A percentile compares a stretch with the other conserved stretches of the same genome.
phyloP scores from a whole-genome alignment of 2,888 invertebrate genomes.

The Germaria angustata region DNA sequence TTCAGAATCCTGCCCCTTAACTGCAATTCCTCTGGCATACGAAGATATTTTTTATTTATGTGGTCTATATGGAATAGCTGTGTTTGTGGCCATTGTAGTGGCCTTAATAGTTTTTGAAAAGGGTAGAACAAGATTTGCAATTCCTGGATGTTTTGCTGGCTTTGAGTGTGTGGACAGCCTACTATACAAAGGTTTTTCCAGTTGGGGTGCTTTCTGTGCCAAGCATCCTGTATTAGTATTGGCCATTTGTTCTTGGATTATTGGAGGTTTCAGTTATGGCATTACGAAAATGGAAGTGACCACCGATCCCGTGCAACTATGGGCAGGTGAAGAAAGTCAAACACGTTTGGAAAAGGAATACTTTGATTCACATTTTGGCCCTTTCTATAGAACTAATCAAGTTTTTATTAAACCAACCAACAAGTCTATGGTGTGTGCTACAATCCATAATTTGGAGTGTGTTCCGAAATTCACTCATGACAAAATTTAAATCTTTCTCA shows the following conservation, averaged over 20 bases:
- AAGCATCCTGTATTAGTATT: slow-evolving; percentile 84
- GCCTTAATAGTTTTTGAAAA: slow-evolving; percentile 82
- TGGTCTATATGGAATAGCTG: slow-evolving; percentile 82
- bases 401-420: slow-evolving; percentile 87
- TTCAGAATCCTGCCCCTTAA: slow-evolving; percentile 82
- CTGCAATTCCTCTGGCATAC: slow-evolving; percentile 79
- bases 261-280: slow-evolving; percentile 84
- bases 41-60: slow-evolving; percentile 82
- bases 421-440: slow-evolving; percentile 75
- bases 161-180: slow-evolving; percentile 71
- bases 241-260: slow-evolving; percentile 83
- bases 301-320: slow-evolving; percentile 94
- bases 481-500: no score
- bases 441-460: neutral
- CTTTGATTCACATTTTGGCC: slow-evolving; percentile 92
- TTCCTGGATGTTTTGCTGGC: slow-evolving; percentile 74
- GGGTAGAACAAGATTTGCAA: slow-evolving; percentile 63
- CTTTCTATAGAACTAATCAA: slow-evolving; percentile 94
- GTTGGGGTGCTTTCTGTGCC: slow-evolving; percentile 83
- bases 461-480: neutral
- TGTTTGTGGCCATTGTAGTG: slow-evolving; percentile 82
- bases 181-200: slow-evolving; percentile 79
- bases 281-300: slow-evolving; percentile 85
- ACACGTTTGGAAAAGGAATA: slow-evolving; percentile 92
- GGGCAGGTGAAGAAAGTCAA: slow-evolving; percentile 91